phyloP scores from a whole-genome alignment of 2,888 invertebrate genomes.

The Dryocosmus kuriphilus region DNA sequence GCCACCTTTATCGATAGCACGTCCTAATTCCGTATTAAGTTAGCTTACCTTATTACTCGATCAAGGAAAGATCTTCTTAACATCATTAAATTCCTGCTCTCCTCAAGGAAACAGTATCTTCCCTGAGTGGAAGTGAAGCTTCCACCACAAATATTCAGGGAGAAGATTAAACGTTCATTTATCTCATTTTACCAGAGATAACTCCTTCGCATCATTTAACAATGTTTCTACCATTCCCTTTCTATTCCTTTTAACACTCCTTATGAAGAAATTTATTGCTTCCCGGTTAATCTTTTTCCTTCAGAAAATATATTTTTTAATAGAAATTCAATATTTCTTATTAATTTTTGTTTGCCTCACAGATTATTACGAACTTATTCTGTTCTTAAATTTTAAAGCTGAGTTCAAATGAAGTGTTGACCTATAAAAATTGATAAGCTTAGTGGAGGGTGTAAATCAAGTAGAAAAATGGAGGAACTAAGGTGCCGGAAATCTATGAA shows the following conservation, averaged over 20 bases:
- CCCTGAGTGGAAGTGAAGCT: neutral
- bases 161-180: slow-evolving; percentile 23
- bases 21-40: neutral
- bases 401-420: neutral
- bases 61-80: slow-evolving; percentile 7
- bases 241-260: neutral
- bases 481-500: slow-evolving; percentile 30
- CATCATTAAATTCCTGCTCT: slow-evolving; percentile 19
- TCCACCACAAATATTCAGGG: slow-evolving; percentile 6
- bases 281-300: neutral
- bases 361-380: no score
- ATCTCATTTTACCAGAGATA: slow-evolving; percentile 16
- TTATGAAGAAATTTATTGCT: slow-evolving; percentile 1
- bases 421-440: neutral
- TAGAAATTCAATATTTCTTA: neutral
- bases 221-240: slow-evolving; percentile 1
- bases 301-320: neutral
- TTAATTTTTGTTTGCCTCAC: no score
- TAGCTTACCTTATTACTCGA: slow-evolving; percentile 12
- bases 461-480: slow-evolving; percentile 20
- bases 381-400: neutral
- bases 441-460: neutral
- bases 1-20: slow-evolving; percentile 1
- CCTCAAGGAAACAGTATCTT: slow-evolving; percentile 11
- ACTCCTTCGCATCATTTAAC: slow-evolving; percentile 32